Evolutionary conservation across 2,113 vertebrate genomes (phyloP).

Genomic region (Dasyurus viverrinus): DNA sequence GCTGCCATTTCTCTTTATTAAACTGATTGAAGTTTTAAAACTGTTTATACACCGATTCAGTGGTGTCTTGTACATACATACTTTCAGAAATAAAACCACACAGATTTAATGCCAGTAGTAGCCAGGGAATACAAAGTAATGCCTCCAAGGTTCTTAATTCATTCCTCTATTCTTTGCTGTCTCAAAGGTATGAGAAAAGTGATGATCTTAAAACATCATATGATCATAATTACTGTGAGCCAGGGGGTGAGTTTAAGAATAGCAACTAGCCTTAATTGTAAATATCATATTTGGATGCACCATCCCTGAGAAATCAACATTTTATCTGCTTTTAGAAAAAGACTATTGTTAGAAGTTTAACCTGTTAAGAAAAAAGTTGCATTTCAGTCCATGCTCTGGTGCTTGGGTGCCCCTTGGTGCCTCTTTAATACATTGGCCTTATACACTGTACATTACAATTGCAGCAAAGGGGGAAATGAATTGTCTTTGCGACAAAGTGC

Average conservation of each 20-base stretch:
- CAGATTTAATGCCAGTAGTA: background rate
- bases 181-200: constrained; percentile 2
- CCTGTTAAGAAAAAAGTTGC: constrained; percentile 1
- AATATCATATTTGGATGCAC: constrained; percentile 7
- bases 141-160: constrained; percentile 58
- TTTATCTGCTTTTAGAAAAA: constrained; percentile 60
- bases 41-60: constrained; percentile 32
- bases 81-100: constrained; percentile 31
- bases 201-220: background rate
- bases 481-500: constrained; percentile 20
- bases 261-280: constrained; percentile 50
- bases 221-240: background rate
- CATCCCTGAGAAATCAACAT: constrained; percentile 45
- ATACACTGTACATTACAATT: background rate
- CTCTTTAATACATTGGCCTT: constrained; percentile 23
- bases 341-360: constrained; percentile 31
- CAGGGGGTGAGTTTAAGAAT: constrained; percentile 23
- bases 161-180: background rate
- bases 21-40: constrained; percentile 7
- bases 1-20: constrained; percentile 41
- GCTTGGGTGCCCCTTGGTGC: constrained; percentile 52
- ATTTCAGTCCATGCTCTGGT: constrained; percentile 50
- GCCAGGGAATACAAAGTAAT: constrained; percentile 38
- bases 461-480: background rate
- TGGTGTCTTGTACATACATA: constrained; percentile 43